Base-by-base conservation (phyloP, 2,888 invertebrate genomes). In the Trissolcus brochymenae region DNA sequence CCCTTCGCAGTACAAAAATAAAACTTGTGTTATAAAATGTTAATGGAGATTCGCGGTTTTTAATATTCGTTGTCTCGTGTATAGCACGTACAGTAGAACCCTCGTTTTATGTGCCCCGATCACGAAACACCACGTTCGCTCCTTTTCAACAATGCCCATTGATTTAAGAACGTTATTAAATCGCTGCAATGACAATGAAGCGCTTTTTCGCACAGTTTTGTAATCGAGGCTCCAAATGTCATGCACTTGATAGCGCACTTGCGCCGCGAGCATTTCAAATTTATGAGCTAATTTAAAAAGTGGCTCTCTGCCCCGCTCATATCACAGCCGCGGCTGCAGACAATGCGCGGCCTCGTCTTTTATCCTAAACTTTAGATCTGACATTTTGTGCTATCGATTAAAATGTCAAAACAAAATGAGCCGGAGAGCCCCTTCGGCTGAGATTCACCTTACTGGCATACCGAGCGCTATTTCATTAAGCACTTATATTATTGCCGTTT, bases 281-380 rank as follows among this genome's bases (percentile, higher is more conserved):
- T 79, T 79, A 77, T 70, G 76, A 77, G 76, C 71, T 74, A 76
- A 75, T 77, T 77, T 75, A 72, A 75, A 43, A 79, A 75, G 50
- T 73, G 74, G 66, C 62, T 72, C 64, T 65, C 51, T n/a, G n/a
- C n/a, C n/a, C n/a, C 54, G 51, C 74, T 66, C 68, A 65, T 75
- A 74, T 77, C 76, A 67, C 49, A 61, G 46, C 7, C 9, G 35
- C 35, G 25, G 3, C 76, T 64, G 61, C 54, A 79, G 65, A 79
- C 76, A 79, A 77, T 79, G 68, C 35, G 35, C 74, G 79, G 74
- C 60, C 64, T 76, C 79, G 79, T 79, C 76, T 76, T 74, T 76
- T 76, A 79, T 79, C 79, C 74, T 79, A 79, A 79, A 79, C 76
- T 76, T 79, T 74, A 76, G 79, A 79, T 79, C 76, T 76, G 79